Percentiles rank a stretch among this genome's conserved stretches.
Conservation (phyloP, 1,140 invertebrate genomes). For the Drosophila cardini region DNA sequence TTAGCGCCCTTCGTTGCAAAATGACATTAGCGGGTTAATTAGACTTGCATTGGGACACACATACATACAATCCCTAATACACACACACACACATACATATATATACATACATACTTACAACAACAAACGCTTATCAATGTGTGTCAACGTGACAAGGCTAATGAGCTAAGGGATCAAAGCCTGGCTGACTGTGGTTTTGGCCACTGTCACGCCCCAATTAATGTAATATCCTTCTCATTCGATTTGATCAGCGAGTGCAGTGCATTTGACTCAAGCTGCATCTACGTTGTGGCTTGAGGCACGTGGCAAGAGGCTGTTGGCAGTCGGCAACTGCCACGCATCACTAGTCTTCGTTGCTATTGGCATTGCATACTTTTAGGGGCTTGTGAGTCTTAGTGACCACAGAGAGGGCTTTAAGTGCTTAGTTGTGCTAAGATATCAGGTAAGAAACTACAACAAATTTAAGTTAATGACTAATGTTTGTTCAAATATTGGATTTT, state of each 20-base stretch:
- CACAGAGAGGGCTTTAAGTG: too few relatives aligned
- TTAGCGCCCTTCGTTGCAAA: slow-evolving; percentile 68
- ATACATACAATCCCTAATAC: too few relatives aligned
- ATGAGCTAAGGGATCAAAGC: slow-evolving; percentile 50
- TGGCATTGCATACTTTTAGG: slow-evolving; percentile 27
- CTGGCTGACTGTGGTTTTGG: slow-evolving; percentile 3
- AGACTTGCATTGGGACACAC: slow-evolving; percentile 52
- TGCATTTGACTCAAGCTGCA: slow-evolving; percentile 21
- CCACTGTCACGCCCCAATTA: slow-evolving; percentile 38
- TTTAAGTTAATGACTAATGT: too few relatives aligned
- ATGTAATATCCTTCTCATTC: slow-evolving; percentile 23
- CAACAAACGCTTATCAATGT: slow-evolving; percentile 56
- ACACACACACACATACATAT: slow-evolving; percentile 36
- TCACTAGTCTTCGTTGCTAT: neutral
- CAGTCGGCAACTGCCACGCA: slow-evolving; percentile 12
- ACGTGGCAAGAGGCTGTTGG: slow-evolving; percentile 9
- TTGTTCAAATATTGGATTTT: too few relatives aligned
- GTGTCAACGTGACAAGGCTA: slow-evolving; percentile 59
- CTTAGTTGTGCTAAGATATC: too few relatives aligned
- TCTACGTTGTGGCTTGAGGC: slow-evolving; percentile 5
- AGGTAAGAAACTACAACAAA: too few relatives aligned
- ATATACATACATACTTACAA: slow-evolving; percentile 11
- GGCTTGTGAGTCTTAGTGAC: too few relatives aligned
- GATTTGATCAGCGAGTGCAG: slow-evolving; percentile 16
- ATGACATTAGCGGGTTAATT: slow-evolving; percentile 79